Conservation (phyloP, 2,797 vertebrate species). For the Falco berigora region DNA sequence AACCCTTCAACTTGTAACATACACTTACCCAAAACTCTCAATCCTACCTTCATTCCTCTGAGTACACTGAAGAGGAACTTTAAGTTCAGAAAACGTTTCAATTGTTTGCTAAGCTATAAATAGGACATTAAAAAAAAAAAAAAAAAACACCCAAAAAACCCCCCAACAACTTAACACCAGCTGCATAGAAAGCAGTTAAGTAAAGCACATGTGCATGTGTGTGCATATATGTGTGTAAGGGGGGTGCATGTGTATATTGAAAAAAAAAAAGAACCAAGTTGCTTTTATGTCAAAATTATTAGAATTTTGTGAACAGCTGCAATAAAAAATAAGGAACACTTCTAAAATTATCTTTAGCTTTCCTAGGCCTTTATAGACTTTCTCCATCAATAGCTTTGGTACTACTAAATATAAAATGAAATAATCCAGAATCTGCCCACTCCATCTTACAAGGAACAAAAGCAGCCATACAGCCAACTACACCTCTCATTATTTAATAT, state of each 20-base stretch:
- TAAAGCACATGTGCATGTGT: neutral
- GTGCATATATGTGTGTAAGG: accelerated
- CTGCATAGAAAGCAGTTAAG: neutral
- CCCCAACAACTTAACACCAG: neutral
- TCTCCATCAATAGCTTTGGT: neutral
- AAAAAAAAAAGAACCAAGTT: neutral
- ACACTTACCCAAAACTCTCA: neutral
- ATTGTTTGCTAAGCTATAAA: neutral
- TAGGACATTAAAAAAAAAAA: neutral
- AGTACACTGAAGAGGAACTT: neutral
- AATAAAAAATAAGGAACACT: neutral
- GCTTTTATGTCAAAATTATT: neutral
- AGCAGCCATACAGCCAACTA: neutral
- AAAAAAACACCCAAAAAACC: too few species aligned
- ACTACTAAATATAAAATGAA: neutral
- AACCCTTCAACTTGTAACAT: neutral
- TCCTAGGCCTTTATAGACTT: neutral
- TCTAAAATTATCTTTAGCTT: neutral
- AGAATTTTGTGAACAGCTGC: neutral
- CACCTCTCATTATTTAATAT: neutral
- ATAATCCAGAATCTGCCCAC: neutral
- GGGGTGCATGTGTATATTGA: neutral
- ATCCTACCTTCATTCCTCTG: neutral
- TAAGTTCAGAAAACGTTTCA: neutral
- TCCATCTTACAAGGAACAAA: neutral